Percentiles rank a stretch among this genome's conserved stretches.
Conservation (phyloP, 2,113 vertebrate species). For the Dunckerocampus dactyliophorus region DNA sequence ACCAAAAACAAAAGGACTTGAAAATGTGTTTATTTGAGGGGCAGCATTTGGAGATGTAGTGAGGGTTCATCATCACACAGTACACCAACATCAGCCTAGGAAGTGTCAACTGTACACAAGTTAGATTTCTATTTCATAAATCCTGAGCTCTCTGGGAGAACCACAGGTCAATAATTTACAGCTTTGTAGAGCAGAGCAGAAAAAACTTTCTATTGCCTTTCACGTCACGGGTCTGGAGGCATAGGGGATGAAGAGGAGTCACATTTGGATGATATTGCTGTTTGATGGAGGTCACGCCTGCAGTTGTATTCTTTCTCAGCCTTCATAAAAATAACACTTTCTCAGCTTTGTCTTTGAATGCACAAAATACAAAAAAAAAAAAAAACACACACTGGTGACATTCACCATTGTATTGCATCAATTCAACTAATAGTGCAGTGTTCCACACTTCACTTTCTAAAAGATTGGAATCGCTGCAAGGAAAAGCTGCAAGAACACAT, state of each 20-base stretch:
- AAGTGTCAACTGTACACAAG: slow-evolving; percentile 74
- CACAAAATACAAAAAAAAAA: too few species aligned
- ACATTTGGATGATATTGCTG: slow-evolving; percentile 57
- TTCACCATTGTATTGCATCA: too few species aligned
- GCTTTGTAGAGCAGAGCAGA: slow-evolving; percentile 20
- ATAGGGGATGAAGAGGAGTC: slow-evolving; percentile 27
- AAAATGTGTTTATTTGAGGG: too few species aligned
- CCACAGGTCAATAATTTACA: slow-evolving; percentile 28
- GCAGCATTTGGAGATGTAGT: not conserved
- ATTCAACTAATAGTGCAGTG: too few species aligned
- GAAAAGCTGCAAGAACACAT: too few species aligned
- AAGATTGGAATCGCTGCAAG: too few species aligned
- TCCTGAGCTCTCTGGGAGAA: slow-evolving; percentile 31
- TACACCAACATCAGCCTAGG: slow-evolving; percentile 61
- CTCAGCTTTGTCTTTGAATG: too few species aligned
- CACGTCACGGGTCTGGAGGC: not conserved
- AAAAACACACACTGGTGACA: too few species aligned
- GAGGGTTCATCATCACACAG: slow-evolving; percentile 59
- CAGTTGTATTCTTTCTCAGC: too few species aligned
- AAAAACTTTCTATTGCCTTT: slow-evolving; percentile 3
- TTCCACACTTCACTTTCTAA: too few species aligned
- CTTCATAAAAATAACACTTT: too few species aligned
- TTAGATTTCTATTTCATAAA: slow-evolving; percentile 60
- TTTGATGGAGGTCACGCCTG: slow-evolving; percentile 17
- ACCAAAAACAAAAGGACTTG: too few species aligned